A percentile compares a stretch with the other conserved stretches of the same genome.
Evolutionary conservation across 2,888 invertebrate genomes (phyloP).

Genomic region (Rotaria magnacalcarata): DNA sequence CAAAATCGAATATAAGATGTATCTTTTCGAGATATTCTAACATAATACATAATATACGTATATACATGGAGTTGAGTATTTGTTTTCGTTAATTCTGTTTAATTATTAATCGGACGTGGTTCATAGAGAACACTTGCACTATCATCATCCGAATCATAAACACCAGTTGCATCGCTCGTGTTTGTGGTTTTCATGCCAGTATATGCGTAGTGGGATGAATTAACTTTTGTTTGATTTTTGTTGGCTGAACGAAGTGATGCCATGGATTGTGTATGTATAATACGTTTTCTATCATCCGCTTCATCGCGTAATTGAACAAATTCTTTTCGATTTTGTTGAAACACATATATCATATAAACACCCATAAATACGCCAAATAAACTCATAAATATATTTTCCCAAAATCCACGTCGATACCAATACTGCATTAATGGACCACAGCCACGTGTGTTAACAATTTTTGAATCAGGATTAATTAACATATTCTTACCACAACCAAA

Average conservation of each 20-base stretch:
- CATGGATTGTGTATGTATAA: neutral
- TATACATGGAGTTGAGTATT: too few species aligned
- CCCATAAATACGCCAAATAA: conserved; percentile 38
- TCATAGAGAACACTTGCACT: conserved; percentile 21
- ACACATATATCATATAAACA: conserved; percentile 39
- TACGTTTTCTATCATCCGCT: conserved; percentile 43
- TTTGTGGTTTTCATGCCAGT: neutral
- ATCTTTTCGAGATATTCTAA: neutral
- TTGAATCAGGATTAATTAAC: conserved; percentile 37
- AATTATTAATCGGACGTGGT: neutral
- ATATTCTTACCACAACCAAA: conserved; percentile 44
- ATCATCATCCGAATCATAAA: neutral
- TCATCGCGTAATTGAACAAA: conserved; percentile 41
- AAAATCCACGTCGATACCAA: conserved; percentile 46
- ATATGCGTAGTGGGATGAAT: neutral
- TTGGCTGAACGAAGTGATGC: neutral
- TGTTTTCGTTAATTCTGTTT: too few species aligned
- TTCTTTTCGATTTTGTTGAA: conserved; percentile 39
- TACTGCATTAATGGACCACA: conserved; percentile 44
- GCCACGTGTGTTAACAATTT: conserved; percentile 43
- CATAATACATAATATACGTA: neutral
- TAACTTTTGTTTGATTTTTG: neutral
- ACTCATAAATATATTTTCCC: conserved; percentile 44
- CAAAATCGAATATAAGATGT: too few species aligned
- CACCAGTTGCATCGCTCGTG: neutral